phyloP scores from a whole-genome alignment of 2,113 vertebrate genomes.

The Typhlomys cinereus region DNA sequence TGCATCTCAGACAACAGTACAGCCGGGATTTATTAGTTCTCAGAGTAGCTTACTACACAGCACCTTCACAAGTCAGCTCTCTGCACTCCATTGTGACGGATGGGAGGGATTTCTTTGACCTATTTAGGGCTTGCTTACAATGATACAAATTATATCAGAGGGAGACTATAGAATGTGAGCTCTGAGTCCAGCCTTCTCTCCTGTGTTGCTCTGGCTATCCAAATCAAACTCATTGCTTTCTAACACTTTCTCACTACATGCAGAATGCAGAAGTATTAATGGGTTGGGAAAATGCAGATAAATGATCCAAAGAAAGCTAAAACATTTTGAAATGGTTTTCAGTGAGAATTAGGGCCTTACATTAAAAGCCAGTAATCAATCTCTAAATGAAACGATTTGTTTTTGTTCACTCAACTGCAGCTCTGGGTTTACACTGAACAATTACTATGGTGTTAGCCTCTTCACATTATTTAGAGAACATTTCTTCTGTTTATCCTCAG shows the following conservation, averaged over 20 bases:
- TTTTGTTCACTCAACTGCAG: background rate
- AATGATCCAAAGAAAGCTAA: background rate
- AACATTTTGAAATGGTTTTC: slow-evolving; percentile 29
- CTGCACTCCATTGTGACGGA: background rate
- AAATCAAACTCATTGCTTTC: too few species aligned
- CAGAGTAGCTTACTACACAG: background rate
- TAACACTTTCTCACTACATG: background rate
- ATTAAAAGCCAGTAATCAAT: slow-evolving; percentile 16
- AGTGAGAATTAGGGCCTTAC: background rate
- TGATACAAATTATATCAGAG: background rate
- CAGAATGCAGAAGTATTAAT: background rate
- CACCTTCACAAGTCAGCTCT: background rate
- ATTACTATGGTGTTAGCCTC: slow-evolving; percentile 3
- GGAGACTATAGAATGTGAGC: background rate
- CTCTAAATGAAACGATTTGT: background rate
- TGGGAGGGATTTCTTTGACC: background rate
- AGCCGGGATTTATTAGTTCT: background rate
- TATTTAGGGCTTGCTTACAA: background rate
- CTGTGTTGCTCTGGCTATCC: too few species aligned
- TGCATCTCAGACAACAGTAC: too few species aligned
- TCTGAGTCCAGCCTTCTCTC: background rate
- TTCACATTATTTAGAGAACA: slow-evolving; percentile 7
- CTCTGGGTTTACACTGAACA: background rate
- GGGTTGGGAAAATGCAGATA: background rate
- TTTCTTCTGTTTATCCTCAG: slow-evolving; percentile 36